These are phyloP conservation scores for Ancistrus triradiatus DNA, from an alignment of 2,113 vertebrate genomes.

Conservation along the genomic window DNA sequence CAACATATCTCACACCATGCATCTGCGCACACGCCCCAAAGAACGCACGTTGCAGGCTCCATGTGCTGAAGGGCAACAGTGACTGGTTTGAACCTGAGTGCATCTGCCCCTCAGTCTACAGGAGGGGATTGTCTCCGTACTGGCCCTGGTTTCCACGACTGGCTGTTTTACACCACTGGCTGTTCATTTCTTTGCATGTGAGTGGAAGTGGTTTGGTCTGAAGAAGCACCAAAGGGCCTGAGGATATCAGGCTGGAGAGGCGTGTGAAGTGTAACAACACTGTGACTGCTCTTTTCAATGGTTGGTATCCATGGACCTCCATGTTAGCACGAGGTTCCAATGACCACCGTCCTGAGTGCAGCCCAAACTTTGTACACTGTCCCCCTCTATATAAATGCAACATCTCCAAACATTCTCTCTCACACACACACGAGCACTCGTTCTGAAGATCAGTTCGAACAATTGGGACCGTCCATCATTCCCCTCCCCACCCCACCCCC, in stretches of 20 bases:
- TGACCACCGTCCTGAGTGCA: constrained; percentile 12
- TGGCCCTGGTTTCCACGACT: constrained; percentile 16
- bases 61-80: constrained; percentile 26
- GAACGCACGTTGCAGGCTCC: constrained; percentile 25
- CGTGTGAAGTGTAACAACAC: constrained; percentile 17
- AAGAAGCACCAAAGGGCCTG: constrained; percentile 40
- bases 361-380: neutral
- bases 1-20: neutral
- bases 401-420: neutral
- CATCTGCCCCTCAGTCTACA: constrained; percentile 6
- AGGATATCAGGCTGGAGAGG: constrained; percentile 23
- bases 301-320: constrained; percentile 13
- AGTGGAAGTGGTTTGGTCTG: neutral
- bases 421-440: neutral
- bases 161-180: too few species aligned
- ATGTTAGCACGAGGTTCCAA: constrained; percentile 12
- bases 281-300: neutral
- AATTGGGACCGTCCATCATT: neutral
- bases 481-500: neutral
- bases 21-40: neutral
- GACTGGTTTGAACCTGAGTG: constrained; percentile 40
- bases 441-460: constrained; percentile 17
- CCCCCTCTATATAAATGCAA: neutral
- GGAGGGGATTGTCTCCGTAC: constrained; percentile 27
- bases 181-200: neutral